Percentiles rank a stretch among this genome's conserved stretches.
These are phyloP conservation scores for Dallia pectoralis DNA, from an alignment of 2,797 vertebrate species.

Conservation along the genomic window DNA sequence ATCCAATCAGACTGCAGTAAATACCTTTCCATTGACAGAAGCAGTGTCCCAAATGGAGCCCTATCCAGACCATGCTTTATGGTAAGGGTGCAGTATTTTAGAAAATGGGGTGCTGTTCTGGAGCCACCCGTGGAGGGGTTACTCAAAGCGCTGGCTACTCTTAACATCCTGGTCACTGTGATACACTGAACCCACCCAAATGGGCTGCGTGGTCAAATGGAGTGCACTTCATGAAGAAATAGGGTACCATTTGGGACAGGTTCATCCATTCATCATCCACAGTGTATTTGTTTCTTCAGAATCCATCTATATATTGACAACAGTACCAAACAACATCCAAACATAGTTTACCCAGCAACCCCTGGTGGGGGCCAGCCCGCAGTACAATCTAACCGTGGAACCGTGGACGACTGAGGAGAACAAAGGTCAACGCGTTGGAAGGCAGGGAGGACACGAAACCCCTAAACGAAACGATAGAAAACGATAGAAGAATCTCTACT, in stretches of 20 bases:
- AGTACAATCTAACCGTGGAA: too few species aligned
- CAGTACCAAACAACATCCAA: slow-evolving; percentile 20
- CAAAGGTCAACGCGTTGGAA: slow-evolving; percentile 47
- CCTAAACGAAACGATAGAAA: too few species aligned
- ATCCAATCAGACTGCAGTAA: too few species aligned
- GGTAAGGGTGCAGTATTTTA: too few species aligned
- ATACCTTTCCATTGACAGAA: too few species aligned
- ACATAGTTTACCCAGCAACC: too few species aligned
- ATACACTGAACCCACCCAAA: slow-evolving; percentile 11
- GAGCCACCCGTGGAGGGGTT: slow-evolving; percentile 9
- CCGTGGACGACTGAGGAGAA: too few species aligned
- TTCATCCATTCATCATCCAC: slow-evolving; percentile 48
- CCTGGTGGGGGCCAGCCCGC: too few species aligned
- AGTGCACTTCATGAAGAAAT: neutral
- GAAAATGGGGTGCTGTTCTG: too few species aligned
- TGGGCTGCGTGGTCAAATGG: neutral
- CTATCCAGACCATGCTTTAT: too few species aligned
- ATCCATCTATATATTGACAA: slow-evolving; percentile 35
- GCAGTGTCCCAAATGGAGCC: too few species aligned
- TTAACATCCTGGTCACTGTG: slow-evolving; percentile 13
- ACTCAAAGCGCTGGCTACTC: slow-evolving; percentile 17
- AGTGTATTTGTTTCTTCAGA: slow-evolving; percentile 58
- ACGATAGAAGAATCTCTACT: too few species aligned
- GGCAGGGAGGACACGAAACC: slow-evolving; percentile 50
- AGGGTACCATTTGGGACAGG: slow-evolving; percentile 10